These are phyloP conservation scores for Heliconius erato DNA, from an alignment of 2,888 invertebrate species.

Conservation along the genomic window DNA sequence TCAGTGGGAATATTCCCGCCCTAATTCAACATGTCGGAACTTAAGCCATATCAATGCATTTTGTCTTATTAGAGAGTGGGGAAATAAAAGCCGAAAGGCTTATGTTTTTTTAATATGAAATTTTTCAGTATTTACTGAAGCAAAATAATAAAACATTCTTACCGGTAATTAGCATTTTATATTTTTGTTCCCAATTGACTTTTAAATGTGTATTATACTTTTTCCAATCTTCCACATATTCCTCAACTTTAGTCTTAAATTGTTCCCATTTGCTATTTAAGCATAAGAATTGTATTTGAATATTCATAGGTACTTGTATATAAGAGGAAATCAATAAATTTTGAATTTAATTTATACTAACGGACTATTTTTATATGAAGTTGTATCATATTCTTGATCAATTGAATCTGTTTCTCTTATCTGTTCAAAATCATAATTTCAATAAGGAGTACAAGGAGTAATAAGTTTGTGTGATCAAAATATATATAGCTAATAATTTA, in stretches of 20 bases:
- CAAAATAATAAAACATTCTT: conserved; percentile 30
- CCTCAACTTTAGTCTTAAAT: conserved; percentile 68
- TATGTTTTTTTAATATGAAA: too few relatives aligned
- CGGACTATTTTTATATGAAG: conserved; percentile 58
- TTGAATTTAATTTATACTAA: conserved; percentile 55
- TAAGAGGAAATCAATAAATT: neutral
- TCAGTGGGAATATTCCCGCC: too few relatives aligned
- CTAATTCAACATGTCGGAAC: too few relatives aligned
- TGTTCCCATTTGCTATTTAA: conserved; percentile 69
- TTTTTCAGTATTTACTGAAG: neutral
- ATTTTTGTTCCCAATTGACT: conserved; percentile 72
- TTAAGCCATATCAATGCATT: too few relatives aligned
- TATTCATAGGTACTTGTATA: neutral
- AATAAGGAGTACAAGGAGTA: neutral
- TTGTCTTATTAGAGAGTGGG: too few relatives aligned
- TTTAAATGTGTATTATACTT: conserved; percentile 72
- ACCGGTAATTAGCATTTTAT: conserved; percentile 68
- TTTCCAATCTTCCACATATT: conserved; percentile 69
- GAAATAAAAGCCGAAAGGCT: too few relatives aligned
- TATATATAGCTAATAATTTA: neutral
- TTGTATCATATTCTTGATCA: conserved; percentile 50
- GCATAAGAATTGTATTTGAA: neutral
- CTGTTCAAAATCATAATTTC: conserved; percentile 54
- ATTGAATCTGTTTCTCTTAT: conserved; percentile 69
- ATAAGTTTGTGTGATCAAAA: neutral